phyloP scores from a whole-genome alignment of 35 echinoderm and acorn worm species.

The Stichopus chloronotus region DNA sequence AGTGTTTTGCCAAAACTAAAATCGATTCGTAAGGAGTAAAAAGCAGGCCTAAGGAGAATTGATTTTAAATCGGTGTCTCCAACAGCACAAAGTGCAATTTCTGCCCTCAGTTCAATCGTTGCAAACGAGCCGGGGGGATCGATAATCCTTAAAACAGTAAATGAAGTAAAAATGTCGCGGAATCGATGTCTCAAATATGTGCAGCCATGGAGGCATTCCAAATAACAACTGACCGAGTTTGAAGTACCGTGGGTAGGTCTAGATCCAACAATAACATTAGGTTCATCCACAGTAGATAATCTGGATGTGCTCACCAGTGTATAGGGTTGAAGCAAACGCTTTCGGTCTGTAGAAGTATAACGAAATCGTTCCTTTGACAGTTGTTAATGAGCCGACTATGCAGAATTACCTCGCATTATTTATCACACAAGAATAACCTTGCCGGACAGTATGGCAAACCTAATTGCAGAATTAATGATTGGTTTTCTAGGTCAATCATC shows the following conservation, averaged over 20 bases:
- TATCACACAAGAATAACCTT: neutral
- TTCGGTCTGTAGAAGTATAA: neutral
- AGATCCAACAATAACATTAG: neutral
- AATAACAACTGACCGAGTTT: slow-evolving; percentile 44
- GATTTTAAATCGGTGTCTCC: slow-evolving; percentile 57
- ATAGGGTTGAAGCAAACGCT: neutral
- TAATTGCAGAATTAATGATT: neutral
- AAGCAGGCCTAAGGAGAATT: slow-evolving; percentile 55
- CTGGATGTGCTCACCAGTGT: neutral
- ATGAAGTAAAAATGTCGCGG: slow-evolving; percentile 44
- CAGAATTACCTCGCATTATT: neutral
- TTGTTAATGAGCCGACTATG: neutral
- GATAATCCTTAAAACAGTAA: slow-evolving; percentile 47
- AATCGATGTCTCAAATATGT: slow-evolving; percentile 51
- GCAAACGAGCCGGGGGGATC: slow-evolving; percentile 38
- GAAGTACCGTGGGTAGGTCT: neutral
- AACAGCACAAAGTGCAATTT: slow-evolving; percentile 47
- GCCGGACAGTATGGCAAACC: neutral
- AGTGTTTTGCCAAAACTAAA: slow-evolving; percentile 54
- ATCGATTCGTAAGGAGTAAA: slow-evolving; percentile 46
- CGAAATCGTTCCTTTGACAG: neutral
- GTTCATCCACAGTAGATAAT: neutral
- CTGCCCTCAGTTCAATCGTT: slow-evolving; percentile 25
- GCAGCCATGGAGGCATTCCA: slow-evolving; percentile 26
- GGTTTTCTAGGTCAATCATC: neutral